These are phyloP conservation scores for Drosophila kuntzei DNA, from an alignment of 2,888 invertebrate species.

Conservation along the genomic window DNA sequence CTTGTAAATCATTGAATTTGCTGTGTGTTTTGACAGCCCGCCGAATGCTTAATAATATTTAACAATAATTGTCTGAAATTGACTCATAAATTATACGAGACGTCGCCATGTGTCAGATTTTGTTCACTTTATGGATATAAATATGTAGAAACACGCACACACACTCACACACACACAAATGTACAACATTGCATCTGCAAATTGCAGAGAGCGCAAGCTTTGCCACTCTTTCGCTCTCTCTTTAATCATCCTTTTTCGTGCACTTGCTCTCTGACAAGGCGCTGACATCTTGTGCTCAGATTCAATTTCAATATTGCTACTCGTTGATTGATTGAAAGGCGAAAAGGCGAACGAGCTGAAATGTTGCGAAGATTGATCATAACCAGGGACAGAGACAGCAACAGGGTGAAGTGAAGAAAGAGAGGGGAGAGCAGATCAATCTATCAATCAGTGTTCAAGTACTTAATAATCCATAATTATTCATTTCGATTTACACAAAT, in stretches of 20 bases:
- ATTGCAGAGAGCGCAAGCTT: constrained; percentile 12
- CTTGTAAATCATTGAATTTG: constrained; percentile 79
- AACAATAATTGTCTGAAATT: constrained; percentile 84
- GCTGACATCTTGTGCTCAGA: constrained; percentile 68
- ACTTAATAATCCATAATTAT: constrained; percentile 25
- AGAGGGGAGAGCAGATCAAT: constrained; percentile 34
- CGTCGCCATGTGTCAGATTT: constrained; percentile 73
- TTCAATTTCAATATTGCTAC: constrained; percentile 74
- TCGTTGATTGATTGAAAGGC: constrained; percentile 53
- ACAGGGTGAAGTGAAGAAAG: not conserved
- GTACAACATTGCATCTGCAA: constrained; percentile 56
- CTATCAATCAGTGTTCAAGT: constrained; percentile 23
- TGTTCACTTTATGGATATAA: constrained; percentile 68
- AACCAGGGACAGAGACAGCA: constrained; percentile 13
- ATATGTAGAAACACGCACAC: constrained; percentile 36
- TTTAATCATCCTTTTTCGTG: constrained; percentile 47
- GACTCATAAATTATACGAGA: constrained; percentile 83
- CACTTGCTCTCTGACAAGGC: constrained; percentile 64
- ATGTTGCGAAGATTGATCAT: constrained; percentile 56
- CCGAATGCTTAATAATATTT: constrained; percentile 84
- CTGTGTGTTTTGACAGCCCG: constrained; percentile 82
- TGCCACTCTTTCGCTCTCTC: not conserved
- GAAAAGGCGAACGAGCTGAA: constrained; percentile 53
- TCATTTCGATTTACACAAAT: constrained; percentile 22
- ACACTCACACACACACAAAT: constrained; percentile 10